Evolutionary conservation across 2,888 invertebrate species (phyloP), one percentile per base, ranked within the genome.

Genomic region (Protophormia terraenovae): DNA sequence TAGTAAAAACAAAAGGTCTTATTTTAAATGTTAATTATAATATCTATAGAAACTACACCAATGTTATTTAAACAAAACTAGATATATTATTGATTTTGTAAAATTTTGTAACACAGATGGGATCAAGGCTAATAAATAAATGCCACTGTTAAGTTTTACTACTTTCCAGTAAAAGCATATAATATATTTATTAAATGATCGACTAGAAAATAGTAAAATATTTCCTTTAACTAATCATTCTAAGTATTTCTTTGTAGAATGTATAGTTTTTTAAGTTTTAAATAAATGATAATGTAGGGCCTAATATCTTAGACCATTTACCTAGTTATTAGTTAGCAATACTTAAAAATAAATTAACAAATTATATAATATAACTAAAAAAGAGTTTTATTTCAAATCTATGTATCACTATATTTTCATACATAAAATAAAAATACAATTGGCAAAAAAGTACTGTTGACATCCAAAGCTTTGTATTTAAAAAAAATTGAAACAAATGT

Each of bases 371-470:
- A 45, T 45, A n/a, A 10, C 14, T n/a, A 22, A 22, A 22, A 2
- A 19, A 19, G 3, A 19, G 19, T 10, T 50, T 19, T 50, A 3
- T 10, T 16, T 47, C 0, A 0, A 10, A 47, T 47, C 50, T 22
- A 3, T 10, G 10, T 50, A 22, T 22, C 22, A n/a, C 1, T n/a
- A 41, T 14, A 41, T 22, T n/a, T n/a, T n/a, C n/a, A 22, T 50
- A 10, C 12, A 22, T 22, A 22, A 50, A 19, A 22, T 50, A n/a
- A 12, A 41, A n/a, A 62, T 47, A 45, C 32, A 67, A 71, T 24
- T 62, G 27, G 55, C 41, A 79, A 79, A 55, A 32, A 38, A 62
- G 24, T 38, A 16, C 47, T 27, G 14, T 50, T 75, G 50, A 41
- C 45, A 67, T 76, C 50, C 22, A 50, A 12, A 27, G 58, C 27